Base-by-base conservation (phyloP, 2,888 invertebrate genomes). In the Sepioteuthis lessoniana region DNA sequence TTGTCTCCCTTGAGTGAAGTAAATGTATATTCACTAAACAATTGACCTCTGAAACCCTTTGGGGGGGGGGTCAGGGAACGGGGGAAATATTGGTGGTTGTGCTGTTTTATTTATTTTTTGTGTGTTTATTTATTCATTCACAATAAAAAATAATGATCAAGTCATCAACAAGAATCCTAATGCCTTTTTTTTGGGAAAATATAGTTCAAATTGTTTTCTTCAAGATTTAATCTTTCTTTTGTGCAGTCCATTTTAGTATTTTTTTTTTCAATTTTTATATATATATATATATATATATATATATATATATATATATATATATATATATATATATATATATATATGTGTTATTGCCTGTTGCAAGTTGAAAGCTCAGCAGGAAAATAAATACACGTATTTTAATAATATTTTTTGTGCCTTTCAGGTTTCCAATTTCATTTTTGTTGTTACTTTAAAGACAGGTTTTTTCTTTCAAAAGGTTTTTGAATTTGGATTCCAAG, bases 111-210 rank as follows among this genome's bases (percentile, higher is more conserved):
- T 55, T 28, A 21, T 50, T 50, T 50, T 50, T 13, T 19, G 10
- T 31, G 7, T 25, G 7, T 60, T 60, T 60, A 4, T 60, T 28
- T 60, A 28, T 60, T 60, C n/a, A n/a, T 35, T 16, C n/a, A 76
- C 76, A 76, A 76, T 76, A 76, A 76, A 76, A 76, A 76, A 76
- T 76, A 76, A 76, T 76, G n/a, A n/a, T 76, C 76, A n/a, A n/a
- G 76, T 76, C n/a, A 76, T 76, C 35, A 76, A 76, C 76, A 76
- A 35, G n/a, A 76, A 76, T 76, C n/a, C 76, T n/a, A 76, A 35
- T 35, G n/a, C 60, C 76, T 76, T 76, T 35, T n/a, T 76, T 76
- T 35, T 76, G 76, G 76, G 76, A 76, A 76, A 76, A 76, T 76
- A 76, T 76, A 76, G n/a, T 76, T 76, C 76, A 76, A 76, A 76